Evolutionary conservation across 2,113 vertebrate genomes (phyloP).

Genomic region (Microcebus tavaratra): DNA sequence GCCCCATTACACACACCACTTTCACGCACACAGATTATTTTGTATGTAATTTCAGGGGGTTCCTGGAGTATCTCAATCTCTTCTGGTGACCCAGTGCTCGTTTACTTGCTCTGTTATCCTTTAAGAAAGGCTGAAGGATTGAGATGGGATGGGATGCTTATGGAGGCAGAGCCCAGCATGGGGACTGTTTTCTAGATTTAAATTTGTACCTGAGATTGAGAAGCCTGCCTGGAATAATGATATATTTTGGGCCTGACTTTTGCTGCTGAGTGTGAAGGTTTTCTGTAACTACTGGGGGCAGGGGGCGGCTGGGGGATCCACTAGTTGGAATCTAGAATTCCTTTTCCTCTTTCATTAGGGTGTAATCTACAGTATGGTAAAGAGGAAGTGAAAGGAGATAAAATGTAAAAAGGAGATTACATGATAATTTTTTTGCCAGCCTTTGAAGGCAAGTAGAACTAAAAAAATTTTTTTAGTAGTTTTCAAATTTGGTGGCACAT

Average conservation of each 20-base stretch:
- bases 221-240: not conserved
- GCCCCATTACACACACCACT: not conserved
- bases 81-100: not conserved
- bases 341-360: not conserved
- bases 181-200: not conserved
- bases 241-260: not conserved
- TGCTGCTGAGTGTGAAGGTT: not conserved
- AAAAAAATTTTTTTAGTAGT: not conserved
- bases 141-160: not conserved
- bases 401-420: not conserved
- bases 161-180: not conserved
- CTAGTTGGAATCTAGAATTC: not conserved
- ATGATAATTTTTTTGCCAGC: not conserved
- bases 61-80: not conserved
- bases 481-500: not conserved
- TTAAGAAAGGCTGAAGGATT: not conserved
- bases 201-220: not conserved
- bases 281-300: not conserved
- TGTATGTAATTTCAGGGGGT: not conserved
- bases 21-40: not conserved
- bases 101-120: not conserved
- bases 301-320: too few relatives aligned
- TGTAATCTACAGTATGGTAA: not conserved
- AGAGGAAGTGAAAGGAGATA: not conserved
- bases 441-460: not conserved